These are phyloP conservation scores for Trichomycterus rosablanca DNA, from an alignment of 2,113 vertebrate species.

Conservation along the genomic window DNA sequence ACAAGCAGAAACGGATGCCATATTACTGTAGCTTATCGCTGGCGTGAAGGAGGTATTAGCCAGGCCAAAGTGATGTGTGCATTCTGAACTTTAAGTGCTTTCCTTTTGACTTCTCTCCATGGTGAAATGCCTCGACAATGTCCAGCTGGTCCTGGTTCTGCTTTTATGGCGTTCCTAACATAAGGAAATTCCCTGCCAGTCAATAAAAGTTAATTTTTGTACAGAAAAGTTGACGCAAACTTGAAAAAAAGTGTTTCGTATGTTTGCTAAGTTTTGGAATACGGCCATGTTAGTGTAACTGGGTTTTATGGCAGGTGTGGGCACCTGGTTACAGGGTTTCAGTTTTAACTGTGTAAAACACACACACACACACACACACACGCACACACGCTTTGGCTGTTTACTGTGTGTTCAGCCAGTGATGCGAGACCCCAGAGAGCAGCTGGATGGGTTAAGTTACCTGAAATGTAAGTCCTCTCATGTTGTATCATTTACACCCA, in stretches of 20 bases:
- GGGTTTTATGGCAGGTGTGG: constrained; percentile 20
- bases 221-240: neutral
- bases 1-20: constrained; percentile 43
- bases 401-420: constrained; percentile 39
- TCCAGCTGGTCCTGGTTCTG: neutral
- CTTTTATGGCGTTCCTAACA: neutral
- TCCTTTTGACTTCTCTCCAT: constrained; percentile 30
- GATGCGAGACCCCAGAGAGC: constrained; percentile 35
- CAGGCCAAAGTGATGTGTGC: constrained; percentile 28
- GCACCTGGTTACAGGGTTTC: constrained; percentile 26
- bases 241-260: neutral
- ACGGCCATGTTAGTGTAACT: constrained; percentile 1
- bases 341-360: constrained; percentile 20
- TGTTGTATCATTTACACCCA: constrained; percentile 48
- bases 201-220: neutral
- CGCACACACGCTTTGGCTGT: constrained; percentile 18
- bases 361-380: constrained; percentile 13
- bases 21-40: constrained; percentile 41
- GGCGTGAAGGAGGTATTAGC: constrained; percentile 26
- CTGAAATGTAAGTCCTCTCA: constrained; percentile 46
- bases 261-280: neutral
- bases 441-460: constrained; percentile 45
- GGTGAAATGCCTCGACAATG: neutral
- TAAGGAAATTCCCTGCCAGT: neutral
- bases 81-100: constrained; percentile 34